Evolutionary conservation across 2,888 invertebrate species (phyloP).

Genomic region (Drosophila recens): DNA sequence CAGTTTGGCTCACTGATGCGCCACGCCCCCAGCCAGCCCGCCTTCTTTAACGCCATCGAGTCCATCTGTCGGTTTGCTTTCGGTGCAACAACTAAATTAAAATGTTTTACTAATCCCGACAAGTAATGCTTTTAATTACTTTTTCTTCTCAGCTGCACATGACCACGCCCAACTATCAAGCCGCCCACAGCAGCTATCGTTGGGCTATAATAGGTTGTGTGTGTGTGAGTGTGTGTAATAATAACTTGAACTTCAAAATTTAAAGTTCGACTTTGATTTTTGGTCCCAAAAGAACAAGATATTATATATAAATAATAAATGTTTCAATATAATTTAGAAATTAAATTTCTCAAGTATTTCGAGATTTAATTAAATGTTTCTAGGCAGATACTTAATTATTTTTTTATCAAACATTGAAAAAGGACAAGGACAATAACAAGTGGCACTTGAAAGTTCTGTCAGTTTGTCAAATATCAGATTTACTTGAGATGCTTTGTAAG

Average conservation of each 20-base stretch:
- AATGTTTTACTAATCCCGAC: slow-evolving; percentile 78
- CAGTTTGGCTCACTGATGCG: slow-evolving; percentile 67
- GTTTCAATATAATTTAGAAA: slow-evolving; percentile 17
- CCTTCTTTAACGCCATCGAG: not conserved
- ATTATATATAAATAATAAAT: slow-evolving; percentile 7
- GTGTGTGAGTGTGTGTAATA: slow-evolving; percentile 20
- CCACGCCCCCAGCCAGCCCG: slow-evolving; percentile 5
- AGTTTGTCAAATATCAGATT: slow-evolving; percentile 38
- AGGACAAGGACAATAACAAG: not conserved
- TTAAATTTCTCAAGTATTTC: not conserved
- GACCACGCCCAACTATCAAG: slow-evolving; percentile 20
- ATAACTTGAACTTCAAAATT: slow-evolving; percentile 22
- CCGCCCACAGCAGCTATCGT: not conserved
- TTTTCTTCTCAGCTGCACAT: slow-evolving; percentile 70
- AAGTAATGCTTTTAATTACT: slow-evolving; percentile 79
- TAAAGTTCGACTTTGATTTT: slow-evolving; percentile 28
- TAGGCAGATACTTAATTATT: slow-evolving; percentile 5
- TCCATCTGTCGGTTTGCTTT: slow-evolving; percentile 49
- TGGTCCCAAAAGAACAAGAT: slow-evolving; percentile 6
- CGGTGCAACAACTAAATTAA: slow-evolving; percentile 77
- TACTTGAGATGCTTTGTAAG: slow-evolving; percentile 17
- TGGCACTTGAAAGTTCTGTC: not conserved
- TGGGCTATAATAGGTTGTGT: slow-evolving; percentile 5
- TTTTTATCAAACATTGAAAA: not conserved
- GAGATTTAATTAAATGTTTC: not conserved